Evolutionary conservation across 2,113 vertebrate species (phyloP).

Genomic region (Periophthalmus modestus): DNA sequence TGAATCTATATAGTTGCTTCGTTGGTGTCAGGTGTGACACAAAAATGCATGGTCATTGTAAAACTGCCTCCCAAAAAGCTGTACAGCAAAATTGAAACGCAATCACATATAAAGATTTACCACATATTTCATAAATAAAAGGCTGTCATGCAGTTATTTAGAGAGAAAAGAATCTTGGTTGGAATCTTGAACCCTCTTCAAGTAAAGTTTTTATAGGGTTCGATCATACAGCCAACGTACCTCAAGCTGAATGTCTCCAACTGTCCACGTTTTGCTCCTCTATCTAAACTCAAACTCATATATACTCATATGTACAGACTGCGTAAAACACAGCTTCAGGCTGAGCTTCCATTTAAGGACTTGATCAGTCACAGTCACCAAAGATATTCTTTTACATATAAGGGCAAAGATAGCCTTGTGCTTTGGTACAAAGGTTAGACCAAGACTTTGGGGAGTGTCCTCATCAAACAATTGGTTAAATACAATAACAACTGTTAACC

Average conservation of each 20-base stretch:
- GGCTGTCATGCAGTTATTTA: not conserved
- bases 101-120: not conserved
- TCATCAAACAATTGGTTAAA: not conserved
- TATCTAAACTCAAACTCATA: not conserved
- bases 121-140: not conserved
- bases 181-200: not conserved
- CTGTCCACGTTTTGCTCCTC: not conserved
- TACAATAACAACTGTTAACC: slow-evolving; percentile 20
- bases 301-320: not conserved
- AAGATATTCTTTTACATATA: slow-evolving; percentile 7
- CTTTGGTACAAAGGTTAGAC: slow-evolving; percentile 39
- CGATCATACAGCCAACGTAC: not conserved
- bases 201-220: not conserved
- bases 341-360: slow-evolving; percentile 3
- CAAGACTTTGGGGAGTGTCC: not conserved
- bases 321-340: not conserved
- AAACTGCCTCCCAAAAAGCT: not conserved
- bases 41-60: too few relatives aligned
- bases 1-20: too few relatives aligned
- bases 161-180: not conserved
- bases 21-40: too few relatives aligned
- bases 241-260: not conserved
- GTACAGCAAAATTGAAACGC: not conserved
- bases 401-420: not conserved
- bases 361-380: not conserved